These are phyloP conservation scores for Panthera tigris DNA, from an alignment of 2,113 vertebrate genomes.

Conservation along the genomic window DNA sequence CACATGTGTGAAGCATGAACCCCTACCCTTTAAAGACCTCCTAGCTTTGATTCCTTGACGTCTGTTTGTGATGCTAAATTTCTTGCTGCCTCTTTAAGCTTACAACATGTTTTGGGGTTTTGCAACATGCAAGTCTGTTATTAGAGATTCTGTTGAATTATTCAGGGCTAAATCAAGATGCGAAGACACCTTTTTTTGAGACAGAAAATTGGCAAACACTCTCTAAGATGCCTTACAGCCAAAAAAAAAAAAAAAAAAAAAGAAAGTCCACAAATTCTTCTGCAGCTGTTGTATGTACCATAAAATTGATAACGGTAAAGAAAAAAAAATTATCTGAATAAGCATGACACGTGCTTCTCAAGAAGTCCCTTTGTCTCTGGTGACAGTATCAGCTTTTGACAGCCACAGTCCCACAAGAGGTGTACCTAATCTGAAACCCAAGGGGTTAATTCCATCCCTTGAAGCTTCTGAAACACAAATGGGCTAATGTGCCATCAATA, in stretches of 20 bases:
- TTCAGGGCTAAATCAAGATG: conserved; percentile 89
- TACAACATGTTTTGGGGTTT: conserved; percentile 69
- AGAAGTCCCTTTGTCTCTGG: conserved; percentile 60
- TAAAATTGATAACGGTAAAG: conserved; percentile 71
- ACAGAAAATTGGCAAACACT: conserved; percentile 86
- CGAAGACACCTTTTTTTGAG: conserved; percentile 87
- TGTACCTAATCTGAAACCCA: background rate
- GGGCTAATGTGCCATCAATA: conserved; percentile 54
- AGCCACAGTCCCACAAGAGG: background rate
- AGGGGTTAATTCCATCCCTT: conserved; percentile 51
- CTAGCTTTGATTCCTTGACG: conserved; percentile 1
- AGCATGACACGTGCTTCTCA: conserved; percentile 54
- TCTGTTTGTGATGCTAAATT: conserved; percentile 55
- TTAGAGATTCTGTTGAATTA: conserved; percentile 88
- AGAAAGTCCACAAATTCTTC: conserved; percentile 57
- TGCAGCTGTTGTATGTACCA: conserved; percentile 83
- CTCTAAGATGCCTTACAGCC: conserved; percentile 82
- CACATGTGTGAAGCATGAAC: background rate
- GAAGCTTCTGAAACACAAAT: conserved; percentile 43
- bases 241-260: conserved; percentile 62
- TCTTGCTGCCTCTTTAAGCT: conserved; percentile 79
- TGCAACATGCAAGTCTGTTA: conserved; percentile 79
- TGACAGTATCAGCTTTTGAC: conserved; percentile 9
- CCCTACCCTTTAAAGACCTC: conserved; percentile 50
- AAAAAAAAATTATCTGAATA: conserved; percentile 76